Conservation (phyloP, 2,888 invertebrate species). For the Stenchaetothrips biformis region DNA sequence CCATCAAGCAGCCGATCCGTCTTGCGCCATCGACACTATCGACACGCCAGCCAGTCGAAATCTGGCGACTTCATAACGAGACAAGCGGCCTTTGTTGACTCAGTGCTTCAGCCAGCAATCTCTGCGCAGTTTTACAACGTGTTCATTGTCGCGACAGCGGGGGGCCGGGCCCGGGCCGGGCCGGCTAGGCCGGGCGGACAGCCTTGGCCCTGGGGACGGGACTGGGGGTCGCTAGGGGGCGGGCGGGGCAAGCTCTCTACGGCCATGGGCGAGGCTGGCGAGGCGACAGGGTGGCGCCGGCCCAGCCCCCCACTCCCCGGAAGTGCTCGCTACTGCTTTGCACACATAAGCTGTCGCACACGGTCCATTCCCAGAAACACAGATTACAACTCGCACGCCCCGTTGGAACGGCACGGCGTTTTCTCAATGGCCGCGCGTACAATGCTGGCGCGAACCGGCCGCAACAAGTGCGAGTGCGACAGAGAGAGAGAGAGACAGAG, state of each 20-base stretch:
- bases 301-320: neutral
- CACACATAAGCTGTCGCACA: neutral
- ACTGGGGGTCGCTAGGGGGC: neutral
- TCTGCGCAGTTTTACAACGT: neutral
- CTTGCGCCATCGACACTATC: neutral
- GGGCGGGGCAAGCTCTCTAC: neutral
- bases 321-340: neutral
- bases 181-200: neutral
- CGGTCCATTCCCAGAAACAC: slow-evolving; percentile 3
- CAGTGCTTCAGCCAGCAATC: neutral
- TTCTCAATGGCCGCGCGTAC: no score
- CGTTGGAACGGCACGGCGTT: no score
- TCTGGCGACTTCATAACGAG: neutral
- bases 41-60: neutral
- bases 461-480: neutral
- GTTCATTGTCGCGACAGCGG: neutral
- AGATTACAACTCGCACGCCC: neutral
- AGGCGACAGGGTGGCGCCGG: neutral
- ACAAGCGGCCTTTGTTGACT: neutral
- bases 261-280: neutral
- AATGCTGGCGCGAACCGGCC: neutral
- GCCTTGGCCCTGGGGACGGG: neutral
- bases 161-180: neutral
- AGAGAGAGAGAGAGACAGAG: slow-evolving; percentile 22
- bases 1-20: neutral